Conservation (phyloP, 2,113 vertebrate species). For the Phrynosoma platyrhinos region DNA sequence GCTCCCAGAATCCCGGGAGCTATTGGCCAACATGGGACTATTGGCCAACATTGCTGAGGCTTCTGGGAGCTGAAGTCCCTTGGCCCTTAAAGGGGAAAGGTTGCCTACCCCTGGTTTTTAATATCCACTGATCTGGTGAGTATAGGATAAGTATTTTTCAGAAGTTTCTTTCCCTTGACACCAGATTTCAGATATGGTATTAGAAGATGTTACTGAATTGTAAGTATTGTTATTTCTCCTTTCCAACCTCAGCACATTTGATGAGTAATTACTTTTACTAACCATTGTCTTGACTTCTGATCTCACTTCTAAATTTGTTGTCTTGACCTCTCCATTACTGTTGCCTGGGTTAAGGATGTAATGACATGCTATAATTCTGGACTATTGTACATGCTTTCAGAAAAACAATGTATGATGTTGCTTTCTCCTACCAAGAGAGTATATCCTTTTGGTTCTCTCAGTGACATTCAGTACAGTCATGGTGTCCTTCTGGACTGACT, state of each 20-base stretch:
- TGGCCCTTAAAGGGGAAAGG: too few relatives aligned
- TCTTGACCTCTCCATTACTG: neutral
- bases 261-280: neutral
- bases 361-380: neutral
- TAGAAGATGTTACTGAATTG: conserved; percentile 92
- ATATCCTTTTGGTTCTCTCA: neutral
- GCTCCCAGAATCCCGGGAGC: too few relatives aligned
- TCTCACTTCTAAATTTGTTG: neutral
- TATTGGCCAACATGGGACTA: too few relatives aligned
- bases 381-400: neutral
- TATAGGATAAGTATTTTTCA: neutral
- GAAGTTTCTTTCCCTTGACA: conserved; percentile 74
- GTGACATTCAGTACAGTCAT: too few relatives aligned
- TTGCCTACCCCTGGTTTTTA: too few relatives aligned
- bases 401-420: neutral
- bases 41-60: too few relatives aligned
- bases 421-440: neutral
- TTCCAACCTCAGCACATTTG: neutral
- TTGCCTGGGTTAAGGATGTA: neutral
- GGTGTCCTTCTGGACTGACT: too few relatives aligned
- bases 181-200: conserved; percentile 83
- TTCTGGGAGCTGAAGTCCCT: too few relatives aligned
- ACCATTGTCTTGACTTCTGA: neutral
- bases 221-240: conserved; percentile 75
- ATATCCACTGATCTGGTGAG: neutral